phyloP scores from a whole-genome alignment of 2,113 vertebrate genomes.

The Solenodon paradoxus region DNA sequence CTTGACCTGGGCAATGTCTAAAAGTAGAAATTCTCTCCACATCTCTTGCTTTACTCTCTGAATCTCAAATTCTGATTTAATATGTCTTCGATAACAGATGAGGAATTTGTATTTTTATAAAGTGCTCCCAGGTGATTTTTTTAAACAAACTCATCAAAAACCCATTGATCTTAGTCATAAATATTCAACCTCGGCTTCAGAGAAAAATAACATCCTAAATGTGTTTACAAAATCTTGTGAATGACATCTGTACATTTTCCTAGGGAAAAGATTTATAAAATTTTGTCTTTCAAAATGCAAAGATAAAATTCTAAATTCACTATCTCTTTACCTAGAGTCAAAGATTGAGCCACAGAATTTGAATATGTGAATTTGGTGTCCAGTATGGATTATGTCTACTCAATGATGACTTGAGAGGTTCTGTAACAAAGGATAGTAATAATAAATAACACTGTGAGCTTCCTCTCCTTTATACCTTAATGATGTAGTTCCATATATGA shows the following conservation, averaged over 20 bases:
- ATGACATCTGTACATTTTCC: neutral
- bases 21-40: neutral
- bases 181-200: neutral
- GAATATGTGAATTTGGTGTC: neutral
- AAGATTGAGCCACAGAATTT: neutral
- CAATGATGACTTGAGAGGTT: neutral
- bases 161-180: neutral
- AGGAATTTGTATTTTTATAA: neutral
- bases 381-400: neutral
- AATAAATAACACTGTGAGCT: neutral
- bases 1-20: neutral
- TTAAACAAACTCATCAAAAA: neutral
- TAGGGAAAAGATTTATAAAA: neutral
- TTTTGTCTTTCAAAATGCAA: neutral
- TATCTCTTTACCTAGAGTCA: neutral
- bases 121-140: neutral
- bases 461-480: neutral
- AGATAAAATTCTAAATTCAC: neutral
- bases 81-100: neutral
- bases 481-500: too few species aligned
- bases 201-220: neutral
- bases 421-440: neutral
- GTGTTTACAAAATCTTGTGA: neutral
- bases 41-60: fast-evolving
- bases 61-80: neutral